A percentile compares a stretch with the other conserved stretches of the same genome.
Conservation (phyloP, 2,113 vertebrate genomes). For the Lepisosteus oculatus region DNA sequence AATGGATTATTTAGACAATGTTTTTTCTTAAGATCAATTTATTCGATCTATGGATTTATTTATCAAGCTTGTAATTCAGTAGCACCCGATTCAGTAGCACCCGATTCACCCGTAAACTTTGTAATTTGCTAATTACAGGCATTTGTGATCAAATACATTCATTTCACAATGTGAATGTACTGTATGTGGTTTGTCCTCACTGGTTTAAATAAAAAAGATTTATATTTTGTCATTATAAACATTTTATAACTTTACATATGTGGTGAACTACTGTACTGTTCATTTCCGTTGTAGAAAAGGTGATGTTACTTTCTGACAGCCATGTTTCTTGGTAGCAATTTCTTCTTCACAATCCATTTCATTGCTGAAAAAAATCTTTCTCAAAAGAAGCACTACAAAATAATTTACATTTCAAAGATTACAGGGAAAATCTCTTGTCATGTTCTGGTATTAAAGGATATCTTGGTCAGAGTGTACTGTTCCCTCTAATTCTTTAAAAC, state of each 20-base stretch:
- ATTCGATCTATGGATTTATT: too few species aligned
- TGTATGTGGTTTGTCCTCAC: neutral
- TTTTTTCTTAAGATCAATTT: too few species aligned
- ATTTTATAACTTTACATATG: too few species aligned
- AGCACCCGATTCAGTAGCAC: too few species aligned
- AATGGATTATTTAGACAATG: too few species aligned
- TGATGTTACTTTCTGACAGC: neutral
- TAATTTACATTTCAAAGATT: slow-evolving; percentile 23
- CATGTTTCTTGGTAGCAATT: neutral
- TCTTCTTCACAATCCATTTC: slow-evolving; percentile 5
- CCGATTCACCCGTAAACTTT: too few species aligned
- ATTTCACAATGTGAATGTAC: neutral
- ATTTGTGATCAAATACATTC: neutral
- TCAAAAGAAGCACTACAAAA: slow-evolving; percentile 12
- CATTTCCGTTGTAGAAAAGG: neutral
- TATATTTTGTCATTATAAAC: neutral
- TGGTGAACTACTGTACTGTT: too few species aligned
- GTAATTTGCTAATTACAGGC: too few species aligned
- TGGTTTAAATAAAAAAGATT: neutral
- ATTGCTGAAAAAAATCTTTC: neutral
- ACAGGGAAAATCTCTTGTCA: slow-evolving; percentile 23
- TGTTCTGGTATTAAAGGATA: slow-evolving; percentile 20
- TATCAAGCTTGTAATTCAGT: too few species aligned
- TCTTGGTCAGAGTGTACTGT: slow-evolving; percentile 10
- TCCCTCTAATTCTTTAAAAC: slow-evolving; percentile 16